phyloP scores from a whole-genome alignment of 2,888 invertebrate genomes.

The Saturnia pavonia region DNA sequence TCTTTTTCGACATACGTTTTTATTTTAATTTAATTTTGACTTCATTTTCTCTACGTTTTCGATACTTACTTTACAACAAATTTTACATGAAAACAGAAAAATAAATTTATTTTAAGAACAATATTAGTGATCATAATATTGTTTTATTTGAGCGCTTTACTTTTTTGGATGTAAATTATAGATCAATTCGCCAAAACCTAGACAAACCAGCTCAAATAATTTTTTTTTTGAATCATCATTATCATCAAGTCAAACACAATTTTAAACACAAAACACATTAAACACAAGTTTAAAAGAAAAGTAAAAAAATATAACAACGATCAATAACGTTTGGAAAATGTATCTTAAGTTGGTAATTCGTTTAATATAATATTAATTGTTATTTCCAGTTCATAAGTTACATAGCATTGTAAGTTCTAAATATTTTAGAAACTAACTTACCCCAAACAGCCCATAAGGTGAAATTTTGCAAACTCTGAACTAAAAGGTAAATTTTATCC shows the following conservation, averaged over 20 bases:
- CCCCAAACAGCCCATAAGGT: conserved; percentile 82
- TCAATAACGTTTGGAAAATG: too few relatives aligned
- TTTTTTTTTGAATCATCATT: too few relatives aligned
- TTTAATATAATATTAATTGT: too few relatives aligned
- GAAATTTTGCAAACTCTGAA: conserved; percentile 71
- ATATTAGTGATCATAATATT: too few relatives aligned
- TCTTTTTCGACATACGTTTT: not conserved
- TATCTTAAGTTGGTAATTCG: too few relatives aligned
- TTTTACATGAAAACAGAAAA: too few relatives aligned
- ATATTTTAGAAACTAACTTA: conserved; percentile 47
- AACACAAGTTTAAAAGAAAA: too few relatives aligned
- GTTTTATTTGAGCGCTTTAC: too few relatives aligned
- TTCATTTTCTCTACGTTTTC: not conserved
- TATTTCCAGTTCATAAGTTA: not conserved
- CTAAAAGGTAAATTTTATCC: conserved; percentile 56
- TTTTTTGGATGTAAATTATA: not conserved
- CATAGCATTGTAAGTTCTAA: not conserved
- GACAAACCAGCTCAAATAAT: not conserved
- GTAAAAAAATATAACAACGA: too few relatives aligned
- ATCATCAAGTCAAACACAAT: too few relatives aligned
- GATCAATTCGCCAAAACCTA: not conserved
- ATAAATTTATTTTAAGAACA: not conserved
- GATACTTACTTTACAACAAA: not conserved
- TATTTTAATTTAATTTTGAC: not conserved
- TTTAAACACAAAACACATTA: too few relatives aligned